Evolutionary conservation across 2,113 vertebrate genomes (phyloP).

Genomic region (Malaclemys terrapin): DNA sequence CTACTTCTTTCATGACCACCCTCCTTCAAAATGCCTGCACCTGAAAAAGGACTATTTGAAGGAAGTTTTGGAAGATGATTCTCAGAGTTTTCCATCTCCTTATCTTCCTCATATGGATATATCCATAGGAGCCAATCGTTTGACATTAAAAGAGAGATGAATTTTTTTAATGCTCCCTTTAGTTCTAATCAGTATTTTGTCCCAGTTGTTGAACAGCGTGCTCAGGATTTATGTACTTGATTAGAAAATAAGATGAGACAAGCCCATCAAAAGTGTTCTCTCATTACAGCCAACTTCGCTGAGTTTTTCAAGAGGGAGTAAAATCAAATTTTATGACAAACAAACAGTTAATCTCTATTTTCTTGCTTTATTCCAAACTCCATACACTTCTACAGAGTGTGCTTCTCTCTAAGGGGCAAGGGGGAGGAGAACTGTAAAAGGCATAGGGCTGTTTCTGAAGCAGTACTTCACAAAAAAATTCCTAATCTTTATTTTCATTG

Average conservation of each 20-base stretch:
- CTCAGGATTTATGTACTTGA: neutral
- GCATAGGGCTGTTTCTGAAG: neutral
- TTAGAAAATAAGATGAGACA: conserved; percentile 42
- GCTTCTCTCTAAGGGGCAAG: neutral
- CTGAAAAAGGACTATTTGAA: neutral
- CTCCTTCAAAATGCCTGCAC: neutral
- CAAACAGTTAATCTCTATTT: neutral
- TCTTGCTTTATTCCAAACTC: neutral
- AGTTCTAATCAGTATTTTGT: conserved; percentile 28
- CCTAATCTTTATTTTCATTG: neutral
- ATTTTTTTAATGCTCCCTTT: neutral
- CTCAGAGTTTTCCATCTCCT: neutral
- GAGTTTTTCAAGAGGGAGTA: conserved; percentile 43
- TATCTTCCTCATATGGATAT: neutral
- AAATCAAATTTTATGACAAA: neutral
- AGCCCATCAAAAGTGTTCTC: conserved; percentile 15
- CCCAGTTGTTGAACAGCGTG: neutral
- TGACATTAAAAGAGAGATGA: neutral
- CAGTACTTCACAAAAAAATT: neutral
- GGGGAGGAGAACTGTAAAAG: neutral
- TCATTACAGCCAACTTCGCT: neutral
- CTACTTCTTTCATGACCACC: neutral
- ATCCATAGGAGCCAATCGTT: neutral
- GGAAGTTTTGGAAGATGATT: neutral
- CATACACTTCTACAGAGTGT: neutral